A percentile compares a stretch with the other conserved stretches of the same genome.
These are phyloP conservation scores for Balanococcus diminutus DNA, from an alignment of 2,888 invertebrate species.

Conservation along the genomic window DNA sequence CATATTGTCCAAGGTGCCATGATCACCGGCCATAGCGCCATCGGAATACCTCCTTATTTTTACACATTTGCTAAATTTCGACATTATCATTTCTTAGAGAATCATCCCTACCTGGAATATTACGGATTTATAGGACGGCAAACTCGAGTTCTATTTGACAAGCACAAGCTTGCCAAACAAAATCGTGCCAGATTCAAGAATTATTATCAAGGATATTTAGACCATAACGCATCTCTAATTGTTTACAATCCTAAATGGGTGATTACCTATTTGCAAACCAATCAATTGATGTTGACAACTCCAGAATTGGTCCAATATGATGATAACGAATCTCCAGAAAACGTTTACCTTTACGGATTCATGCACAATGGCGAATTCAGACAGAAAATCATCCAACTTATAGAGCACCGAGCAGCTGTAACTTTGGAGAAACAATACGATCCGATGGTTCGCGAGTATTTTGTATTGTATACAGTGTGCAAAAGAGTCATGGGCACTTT, in stretches of 20 bases:
- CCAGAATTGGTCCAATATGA: not conserved
- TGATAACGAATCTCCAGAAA: not conserved
- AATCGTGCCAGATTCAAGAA: not conserved
- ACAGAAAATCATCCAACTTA: not conserved
- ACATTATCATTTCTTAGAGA: not conserved
- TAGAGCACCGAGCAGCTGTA: not conserved
- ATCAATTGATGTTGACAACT: not conserved
- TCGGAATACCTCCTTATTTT: not conserved
- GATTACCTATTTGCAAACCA: not conserved
- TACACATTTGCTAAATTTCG: not conserved
- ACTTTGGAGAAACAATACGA: not conserved
- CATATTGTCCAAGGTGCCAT: not conserved
- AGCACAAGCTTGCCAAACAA: not conserved
- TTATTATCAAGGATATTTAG: not conserved
- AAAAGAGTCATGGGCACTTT: not conserved
- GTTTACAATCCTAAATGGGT: not conserved
- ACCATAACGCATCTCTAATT: not conserved
- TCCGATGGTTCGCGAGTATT: not conserved
- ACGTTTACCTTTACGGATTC: not conserved
- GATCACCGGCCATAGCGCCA: not conserved
- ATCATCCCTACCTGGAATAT: not conserved
- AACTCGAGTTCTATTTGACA: not conserved
- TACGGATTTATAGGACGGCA: not conserved
- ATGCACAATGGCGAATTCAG: not conserved
- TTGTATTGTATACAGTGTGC: not conserved